Evolutionary conservation across 2,113 vertebrate genomes (phyloP), one percentile per base, ranked within the genome.

Genomic region (Nycticebus coucang): DNA sequence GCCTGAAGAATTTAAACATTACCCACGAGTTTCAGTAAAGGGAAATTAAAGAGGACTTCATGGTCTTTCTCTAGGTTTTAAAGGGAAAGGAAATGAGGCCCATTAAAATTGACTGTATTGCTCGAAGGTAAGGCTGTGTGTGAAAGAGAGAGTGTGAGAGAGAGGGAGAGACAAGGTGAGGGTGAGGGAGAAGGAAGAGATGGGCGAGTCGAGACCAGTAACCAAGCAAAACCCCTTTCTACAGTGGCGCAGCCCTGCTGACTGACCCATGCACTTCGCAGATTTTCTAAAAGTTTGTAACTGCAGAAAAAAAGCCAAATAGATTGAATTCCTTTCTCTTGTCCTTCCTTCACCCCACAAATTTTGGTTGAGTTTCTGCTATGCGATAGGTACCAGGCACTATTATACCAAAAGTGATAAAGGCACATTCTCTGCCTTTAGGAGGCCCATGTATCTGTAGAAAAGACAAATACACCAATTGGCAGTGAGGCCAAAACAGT

Each of bases 41-140:
- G 91, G 53, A 86, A 92, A 81, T 93, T 78, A 85, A 91, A 94
- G 11, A 24, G 7, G 50, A 35, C 19, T 66, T 95, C 68, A 41
- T 74, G 64, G n/a, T 81, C 72, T 88, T 85, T 88, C 55, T 85
- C 14, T 66, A 68, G 35, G n/a, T 87, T 95, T 93, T 88, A 66
- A 92, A 90, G 71, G 53, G 22, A 94, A 89, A 17, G n/a, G 19
- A 74, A 89, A 57, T 57, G 80, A 89, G 13, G 17, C 24, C 62
- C 78, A 69, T 68, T 91, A 85, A 94, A 94, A 95, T 35, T 37
- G 30, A 53, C 74, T 28, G 22, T 33, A 66, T 93, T 92, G 7
- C 45, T 81, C 60, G 88, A 45, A 95, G 66, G 21, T 64, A 30
- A 80, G 62, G 22, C 37, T 68, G 22, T 81, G 53, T 33, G 69